Evolutionary conservation across 1,140 invertebrate species (phyloP).

Genomic region (Phymorhynchus buccinoides): DNA sequence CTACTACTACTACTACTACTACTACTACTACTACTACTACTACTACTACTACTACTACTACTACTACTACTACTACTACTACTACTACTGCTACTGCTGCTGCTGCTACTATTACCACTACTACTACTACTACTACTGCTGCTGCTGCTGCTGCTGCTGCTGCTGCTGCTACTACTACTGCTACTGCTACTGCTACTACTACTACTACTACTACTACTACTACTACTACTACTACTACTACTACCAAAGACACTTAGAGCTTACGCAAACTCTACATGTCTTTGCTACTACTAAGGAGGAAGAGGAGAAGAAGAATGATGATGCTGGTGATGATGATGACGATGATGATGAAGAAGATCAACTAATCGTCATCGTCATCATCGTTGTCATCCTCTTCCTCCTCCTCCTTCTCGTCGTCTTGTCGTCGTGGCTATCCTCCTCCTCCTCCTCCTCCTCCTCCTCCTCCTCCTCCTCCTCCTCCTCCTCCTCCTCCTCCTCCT

Average conservation of each 20-base stretch:
- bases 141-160: not conserved
- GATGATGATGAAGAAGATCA: no score
- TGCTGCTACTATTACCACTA: not conserved
- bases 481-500: no score
- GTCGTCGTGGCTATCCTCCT: no score
- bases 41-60: slow-evolving; percentile 13
- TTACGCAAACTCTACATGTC: no score
- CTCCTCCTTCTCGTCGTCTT: no score
- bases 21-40: slow-evolving; percentile 16
- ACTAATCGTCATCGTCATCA: no score
- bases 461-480: no score
- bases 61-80: slow-evolving; percentile 16
- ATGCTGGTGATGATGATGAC: no score
- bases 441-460: no score
- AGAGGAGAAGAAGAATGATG: no score
- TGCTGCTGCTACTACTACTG: slow-evolving; percentile 11
- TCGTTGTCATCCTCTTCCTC: no score
- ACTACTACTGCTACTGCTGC: slow-evolving; percentile 5
- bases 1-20: not conserved
- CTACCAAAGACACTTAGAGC: not conserved
- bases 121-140: not conserved
- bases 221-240: slow-evolving; percentile 33
- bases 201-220: slow-evolving; percentile 26
- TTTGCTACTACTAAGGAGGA: not conserved
- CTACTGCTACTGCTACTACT: slow-evolving; percentile 9